Percentiles rank a stretch among this genome's conserved stretches.
phyloP scores from a whole-genome alignment of 2,888 invertebrate species.

The Barypeithes pellucidus region DNA sequence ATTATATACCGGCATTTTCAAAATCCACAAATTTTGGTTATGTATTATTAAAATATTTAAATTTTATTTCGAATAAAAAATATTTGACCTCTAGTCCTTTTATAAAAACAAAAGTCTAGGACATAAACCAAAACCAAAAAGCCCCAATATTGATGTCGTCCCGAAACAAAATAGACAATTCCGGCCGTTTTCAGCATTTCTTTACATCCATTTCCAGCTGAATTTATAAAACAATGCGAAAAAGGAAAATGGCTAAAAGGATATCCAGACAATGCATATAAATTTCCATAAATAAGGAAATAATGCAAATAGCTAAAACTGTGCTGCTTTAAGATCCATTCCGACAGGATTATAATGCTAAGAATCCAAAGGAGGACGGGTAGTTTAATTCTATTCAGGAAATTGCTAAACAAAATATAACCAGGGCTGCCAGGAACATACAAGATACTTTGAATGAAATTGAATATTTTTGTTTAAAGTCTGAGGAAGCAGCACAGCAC shows the following conservation, averaged over 20 bases:
- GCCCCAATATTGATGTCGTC: slow-evolving; percentile 21
- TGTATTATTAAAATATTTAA: slow-evolving; percentile 4
- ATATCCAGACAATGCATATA: slow-evolving; percentile 28
- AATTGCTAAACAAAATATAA: slow-evolving; percentile 42
- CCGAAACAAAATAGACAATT: slow-evolving; percentile 20
- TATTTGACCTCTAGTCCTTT: background rate
- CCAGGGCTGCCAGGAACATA: slow-evolving; percentile 9
- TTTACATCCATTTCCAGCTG: slow-evolving; percentile 18
- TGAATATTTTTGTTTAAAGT: slow-evolving; percentile 12
- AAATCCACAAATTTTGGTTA: background rate
- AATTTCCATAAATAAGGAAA: slow-evolving; percentile 41
- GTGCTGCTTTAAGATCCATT: slow-evolving; percentile 19
- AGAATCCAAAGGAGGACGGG: slow-evolving; percentile 28
- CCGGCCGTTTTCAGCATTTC: slow-evolving; percentile 19
- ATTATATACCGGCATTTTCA: background rate
- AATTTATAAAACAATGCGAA: slow-evolving; percentile 27
- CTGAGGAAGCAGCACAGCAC: background rate
- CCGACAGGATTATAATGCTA: slow-evolving; percentile 31
- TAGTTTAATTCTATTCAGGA: slow-evolving; percentile 42
- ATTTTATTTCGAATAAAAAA: slow-evolving; percentile 15
- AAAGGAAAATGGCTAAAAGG: slow-evolving; percentile 29
- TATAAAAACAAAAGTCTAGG: slow-evolving; percentile 20
- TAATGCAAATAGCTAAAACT: slow-evolving; percentile 31
- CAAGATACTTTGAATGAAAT: slow-evolving; percentile 23
- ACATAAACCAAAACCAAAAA: slow-evolving; percentile 20